Conservation (phyloP, 1,140 invertebrate species). For the Caenorhabditis remanei region DNA sequence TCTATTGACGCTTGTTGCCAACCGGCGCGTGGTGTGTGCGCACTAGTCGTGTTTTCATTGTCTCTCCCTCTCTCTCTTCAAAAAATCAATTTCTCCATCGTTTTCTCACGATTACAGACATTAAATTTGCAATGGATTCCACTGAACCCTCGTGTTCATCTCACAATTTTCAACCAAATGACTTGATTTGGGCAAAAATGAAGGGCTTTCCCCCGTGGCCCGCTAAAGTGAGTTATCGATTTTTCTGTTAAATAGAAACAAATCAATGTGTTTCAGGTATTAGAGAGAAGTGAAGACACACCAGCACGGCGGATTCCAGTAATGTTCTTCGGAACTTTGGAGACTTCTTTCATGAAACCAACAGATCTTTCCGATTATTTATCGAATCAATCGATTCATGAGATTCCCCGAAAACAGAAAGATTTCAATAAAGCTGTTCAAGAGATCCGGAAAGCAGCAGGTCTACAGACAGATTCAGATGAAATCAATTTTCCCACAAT, state of each 20-base stretch:
- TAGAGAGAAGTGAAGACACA: constrained; percentile 44
- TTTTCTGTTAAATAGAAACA: neutral
- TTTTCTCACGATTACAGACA: neutral
- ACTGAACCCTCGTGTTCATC: constrained; percentile 6
- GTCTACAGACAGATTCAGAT: constrained; percentile 2
- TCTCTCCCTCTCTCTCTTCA: neutral
- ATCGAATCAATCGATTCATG: constrained; percentile 14
- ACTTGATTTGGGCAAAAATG: constrained; percentile 68
- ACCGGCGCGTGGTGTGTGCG: constrained; percentile 15
- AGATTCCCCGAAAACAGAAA: constrained; percentile 63
- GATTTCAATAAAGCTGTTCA: constrained; percentile 67
- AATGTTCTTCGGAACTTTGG: constrained; percentile 67
- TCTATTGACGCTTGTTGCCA: neutral
- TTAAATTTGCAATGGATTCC: constrained; percentile 13
- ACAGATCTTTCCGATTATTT: constrained; percentile 62
- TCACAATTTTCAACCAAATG: constrained; percentile 53
- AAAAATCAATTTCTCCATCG: neutral
- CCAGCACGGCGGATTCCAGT: constrained; percentile 60
- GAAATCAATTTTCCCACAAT: constrained; percentile 10
- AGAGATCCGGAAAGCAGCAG: constrained; percentile 62
- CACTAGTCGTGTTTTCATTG: neutral
- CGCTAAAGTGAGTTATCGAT: constrained; percentile 60
- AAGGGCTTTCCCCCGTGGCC: constrained; percentile 68
- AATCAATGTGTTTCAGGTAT: constrained; percentile 38
- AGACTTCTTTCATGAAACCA: constrained; percentile 66